Base-by-base conservation (phyloP, 2,113 vertebrate species). In the Chaetura pelagica region DNA sequence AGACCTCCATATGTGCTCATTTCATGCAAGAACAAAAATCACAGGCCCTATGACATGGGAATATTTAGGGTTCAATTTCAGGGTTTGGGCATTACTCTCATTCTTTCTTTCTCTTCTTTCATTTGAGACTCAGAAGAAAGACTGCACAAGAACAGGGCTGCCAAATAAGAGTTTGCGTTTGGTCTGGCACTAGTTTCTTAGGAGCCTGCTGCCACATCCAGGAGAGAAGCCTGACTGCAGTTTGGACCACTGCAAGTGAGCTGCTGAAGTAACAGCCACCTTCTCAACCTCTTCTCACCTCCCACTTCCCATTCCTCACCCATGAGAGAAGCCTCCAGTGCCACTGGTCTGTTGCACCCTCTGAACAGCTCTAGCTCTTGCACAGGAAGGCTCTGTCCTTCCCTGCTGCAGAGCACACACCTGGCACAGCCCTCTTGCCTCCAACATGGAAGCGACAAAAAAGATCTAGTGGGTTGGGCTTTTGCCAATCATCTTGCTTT, bases 1-100 rank as follows among this genome's bases (percentile, higher is more conserved):
- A 93, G 93, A 77, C n/a, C 19, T 26, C 57, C 86, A 23, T 22
- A 69, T 7, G 15, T 12, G 42, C 20, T 96, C 61, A n/a, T 14
- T 84, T 93, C 46, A 66, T 27, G 64, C 27, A 91, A 90, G 30
- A 95, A 92, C 34, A 83, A 62, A 94, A 87, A 72, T 16, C 32
- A 49, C 49, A 61, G 63, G 16, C 83, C 40, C 68, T 40, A 34
- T 18, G 19, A 51, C n/a, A 63, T 79, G 54, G 86, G 54, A 96
- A 76, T 8, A 61, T 54, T 55, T 27, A 18, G 4, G n/a, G 64
- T 14, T 90, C 24, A 42, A 3, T 52, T 84, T 69, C 73, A 69
- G 27, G 19, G 57, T 58, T 63, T 82, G 42, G 30, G 12, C 12
- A 42, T 40, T 40, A 11, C 17, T 34, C 20, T 38, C 40, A 20